These are phyloP conservation scores for Pseudomyrmex sp. DNA, from an alignment of 1,140 invertebrate genomes.

Conservation along the genomic window DNA sequence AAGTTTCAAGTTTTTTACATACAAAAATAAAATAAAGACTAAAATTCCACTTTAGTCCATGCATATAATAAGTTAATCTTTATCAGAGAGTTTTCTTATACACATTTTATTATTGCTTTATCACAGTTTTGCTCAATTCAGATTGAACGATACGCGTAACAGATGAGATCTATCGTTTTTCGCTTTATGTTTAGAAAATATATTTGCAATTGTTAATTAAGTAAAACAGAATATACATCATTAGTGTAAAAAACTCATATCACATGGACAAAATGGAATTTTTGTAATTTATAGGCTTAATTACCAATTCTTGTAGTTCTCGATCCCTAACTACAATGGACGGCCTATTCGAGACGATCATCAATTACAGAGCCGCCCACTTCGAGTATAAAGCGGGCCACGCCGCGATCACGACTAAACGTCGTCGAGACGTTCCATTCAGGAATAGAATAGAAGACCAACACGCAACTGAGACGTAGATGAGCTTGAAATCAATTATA, in stretches of 20 bases:
- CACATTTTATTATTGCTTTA: constrained; percentile 1
- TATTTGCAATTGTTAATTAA: constrained; percentile 25
- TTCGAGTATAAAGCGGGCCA: background rate
- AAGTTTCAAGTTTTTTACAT: background rate
- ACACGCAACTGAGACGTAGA: constrained; percentile 40
- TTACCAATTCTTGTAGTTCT: constrained; percentile 14
- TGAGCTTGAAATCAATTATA: constrained; percentile 21
- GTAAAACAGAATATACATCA: background rate
- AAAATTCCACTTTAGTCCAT: constrained; percentile 1
- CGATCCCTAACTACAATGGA: constrained; percentile 14
- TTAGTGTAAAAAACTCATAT: constrained; percentile 12
- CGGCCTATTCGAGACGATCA: background rate
- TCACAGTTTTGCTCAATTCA: background rate
- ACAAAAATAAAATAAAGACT: background rate
- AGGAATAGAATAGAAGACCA: constrained; percentile 52
- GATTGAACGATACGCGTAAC: background rate
- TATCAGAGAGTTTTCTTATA: background rate
- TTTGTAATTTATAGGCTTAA: background rate
- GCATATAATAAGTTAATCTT: background rate
- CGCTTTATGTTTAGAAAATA: background rate
- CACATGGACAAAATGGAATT: background rate
- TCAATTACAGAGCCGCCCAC: constrained; percentile 1
- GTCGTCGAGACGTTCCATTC: constrained; percentile 45
- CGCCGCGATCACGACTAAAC: background rate
- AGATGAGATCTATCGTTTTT: constrained; percentile 2